Conservation (phyloP, 2,797 vertebrate species). For the Orientallactaga sibirica region DNA sequence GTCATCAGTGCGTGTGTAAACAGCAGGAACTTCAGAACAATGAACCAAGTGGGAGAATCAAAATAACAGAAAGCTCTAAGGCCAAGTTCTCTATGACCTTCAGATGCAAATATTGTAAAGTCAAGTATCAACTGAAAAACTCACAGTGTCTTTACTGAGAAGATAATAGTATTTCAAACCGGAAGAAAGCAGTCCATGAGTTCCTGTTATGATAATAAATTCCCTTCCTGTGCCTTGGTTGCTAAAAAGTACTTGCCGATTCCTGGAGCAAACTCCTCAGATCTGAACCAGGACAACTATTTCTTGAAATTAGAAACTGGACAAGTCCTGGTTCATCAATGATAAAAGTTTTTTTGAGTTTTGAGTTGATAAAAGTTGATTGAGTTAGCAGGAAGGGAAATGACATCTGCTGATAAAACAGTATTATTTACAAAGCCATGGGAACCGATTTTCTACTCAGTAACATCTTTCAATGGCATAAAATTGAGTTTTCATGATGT, state of each 20-base stretch:
- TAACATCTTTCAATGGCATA: neutral
- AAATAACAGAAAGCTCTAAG: neutral
- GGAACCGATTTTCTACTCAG: neutral
- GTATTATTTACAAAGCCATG: neutral
- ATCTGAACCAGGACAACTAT: neutral
- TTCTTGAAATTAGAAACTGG: neutral
- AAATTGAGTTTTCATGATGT: neutral
- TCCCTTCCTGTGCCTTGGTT: accelerated
- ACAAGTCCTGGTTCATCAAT: neutral
- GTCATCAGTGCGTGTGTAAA: neutral
- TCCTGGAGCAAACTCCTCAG: neutral
- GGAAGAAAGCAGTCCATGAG: neutral
- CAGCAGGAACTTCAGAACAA: neutral
- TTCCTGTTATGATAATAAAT: neutral
- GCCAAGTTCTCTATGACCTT: neutral
- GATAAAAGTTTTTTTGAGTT: neutral
- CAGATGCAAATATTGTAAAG: neutral
- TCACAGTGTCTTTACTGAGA: neutral
- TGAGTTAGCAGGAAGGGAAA: neutral
- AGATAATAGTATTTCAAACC: neutral
- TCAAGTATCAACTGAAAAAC: neutral
- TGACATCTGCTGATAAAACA: neutral
- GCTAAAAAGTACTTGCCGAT: neutral
- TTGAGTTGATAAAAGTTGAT: neutral
- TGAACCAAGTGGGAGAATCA: neutral